Evolutionary conservation across 1,140 invertebrate species (phyloP).

Genomic region (Andricus grossulariae): DNA sequence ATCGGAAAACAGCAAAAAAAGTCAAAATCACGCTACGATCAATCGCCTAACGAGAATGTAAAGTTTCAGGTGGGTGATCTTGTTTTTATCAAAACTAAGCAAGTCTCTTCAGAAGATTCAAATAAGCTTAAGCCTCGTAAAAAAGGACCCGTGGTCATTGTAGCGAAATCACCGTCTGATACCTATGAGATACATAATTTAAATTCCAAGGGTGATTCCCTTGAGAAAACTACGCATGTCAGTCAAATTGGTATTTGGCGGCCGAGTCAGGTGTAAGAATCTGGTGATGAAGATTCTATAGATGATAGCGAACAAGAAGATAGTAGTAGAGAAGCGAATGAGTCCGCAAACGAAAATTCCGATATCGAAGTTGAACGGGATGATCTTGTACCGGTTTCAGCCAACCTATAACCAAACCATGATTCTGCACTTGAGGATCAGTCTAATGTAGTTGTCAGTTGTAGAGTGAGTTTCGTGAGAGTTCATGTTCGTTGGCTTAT

Average conservation of each 20-base stretch:
- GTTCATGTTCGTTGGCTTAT: too few species aligned
- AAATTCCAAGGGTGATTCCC: neutral
- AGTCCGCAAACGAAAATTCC: too few species aligned
- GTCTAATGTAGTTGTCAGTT: too few species aligned
- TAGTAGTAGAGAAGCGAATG: too few species aligned
- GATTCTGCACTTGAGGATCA: too few species aligned
- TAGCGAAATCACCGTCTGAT: constrained; percentile 28
- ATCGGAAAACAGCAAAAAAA: constrained; percentile 18
- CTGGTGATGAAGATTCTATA: too few species aligned
- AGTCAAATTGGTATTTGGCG: constrained; percentile 43
- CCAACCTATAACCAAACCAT: too few species aligned
- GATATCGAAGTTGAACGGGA: too few species aligned
- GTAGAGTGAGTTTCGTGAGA: too few species aligned
- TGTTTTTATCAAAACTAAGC: constrained; percentile 33
- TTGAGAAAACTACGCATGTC: constrained; percentile 36
- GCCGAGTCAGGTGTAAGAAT: too few species aligned
- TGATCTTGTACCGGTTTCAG: too few species aligned
- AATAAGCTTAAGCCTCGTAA: constrained; percentile 38
- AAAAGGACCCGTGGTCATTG: constrained; percentile 31
- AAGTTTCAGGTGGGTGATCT: constrained; percentile 41
- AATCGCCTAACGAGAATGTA: constrained; percentile 7
- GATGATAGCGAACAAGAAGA: too few species aligned
- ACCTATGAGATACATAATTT: constrained; percentile 34
- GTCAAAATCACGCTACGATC: constrained; percentile 39
- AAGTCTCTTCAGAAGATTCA: constrained; percentile 29